Percentiles rank a stretch among this genome's conserved stretches.
phyloP scores from a whole-genome alignment of 1,140 invertebrate genomes.

The Nilaparvata lugens region DNA sequence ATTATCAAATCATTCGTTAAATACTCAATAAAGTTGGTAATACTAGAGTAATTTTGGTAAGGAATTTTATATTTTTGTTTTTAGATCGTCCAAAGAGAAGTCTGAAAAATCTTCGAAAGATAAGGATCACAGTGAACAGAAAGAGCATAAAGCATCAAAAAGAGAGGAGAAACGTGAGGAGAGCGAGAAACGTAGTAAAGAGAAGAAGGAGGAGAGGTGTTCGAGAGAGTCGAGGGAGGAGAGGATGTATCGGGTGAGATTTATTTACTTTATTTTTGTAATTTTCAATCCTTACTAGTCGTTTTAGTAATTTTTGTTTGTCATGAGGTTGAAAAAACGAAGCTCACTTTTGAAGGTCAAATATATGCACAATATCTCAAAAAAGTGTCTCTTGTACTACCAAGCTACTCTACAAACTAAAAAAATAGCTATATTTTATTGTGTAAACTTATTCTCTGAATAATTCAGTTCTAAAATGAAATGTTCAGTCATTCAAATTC shows the following conservation, averaged over 20 bases:
- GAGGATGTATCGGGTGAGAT: neutral
- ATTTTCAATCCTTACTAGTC: neutral
- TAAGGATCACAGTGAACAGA: constrained; percentile 36
- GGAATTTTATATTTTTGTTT: constrained; percentile 17
- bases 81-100: constrained; percentile 27
- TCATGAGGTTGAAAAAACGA: no score
- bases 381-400: constrained; percentile 11
- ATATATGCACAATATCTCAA: constrained; percentile 2
- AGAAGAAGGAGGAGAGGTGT: constrained; percentile 12
- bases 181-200: constrained; percentile 30
- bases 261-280: neutral
- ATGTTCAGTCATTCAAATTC: no score
- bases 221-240: neutral
- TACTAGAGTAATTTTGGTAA: neutral
- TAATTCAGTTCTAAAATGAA: no score
- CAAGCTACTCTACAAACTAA: neutral
- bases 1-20: neutral
- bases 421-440: neutral
- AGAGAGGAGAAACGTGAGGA: constrained; percentile 42
- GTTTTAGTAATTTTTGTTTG: neutral
- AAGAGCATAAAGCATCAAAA: constrained; percentile 41
- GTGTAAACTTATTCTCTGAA: no score
- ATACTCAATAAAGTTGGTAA: neutral
- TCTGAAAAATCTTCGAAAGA: constrained; percentile 35
- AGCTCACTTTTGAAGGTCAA: no score